Base-by-base conservation (phyloP, 2,113 vertebrate species). In the Labeo rohita region DNA sequence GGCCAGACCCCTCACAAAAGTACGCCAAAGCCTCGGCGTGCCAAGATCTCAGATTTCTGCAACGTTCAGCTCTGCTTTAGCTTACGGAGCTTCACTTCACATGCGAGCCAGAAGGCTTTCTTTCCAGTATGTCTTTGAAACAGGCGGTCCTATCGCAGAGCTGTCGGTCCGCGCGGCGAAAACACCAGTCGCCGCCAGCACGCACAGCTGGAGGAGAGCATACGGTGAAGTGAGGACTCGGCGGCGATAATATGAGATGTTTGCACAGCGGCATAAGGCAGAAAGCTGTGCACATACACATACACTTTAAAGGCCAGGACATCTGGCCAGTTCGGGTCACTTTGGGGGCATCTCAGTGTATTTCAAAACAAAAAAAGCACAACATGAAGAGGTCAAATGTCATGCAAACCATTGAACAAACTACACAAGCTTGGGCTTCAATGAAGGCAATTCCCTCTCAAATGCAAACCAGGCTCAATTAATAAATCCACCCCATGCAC, bases 191-290 rank as follows among this genome's bases (percentile, higher is more conserved):
- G 6, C 68, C 21, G 50, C 50, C 65, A 18, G 66, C 65, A 49
- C 82, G 43, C 73, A 85, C 88, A 90, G 90, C 70, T 91, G 90
- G 89, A 90, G 84, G 86, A 66, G 72, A 81, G 47, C 78, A 88
- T 80, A 85, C 65, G 73, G 78, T 36, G 10, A 52, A 82, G 21
- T 21, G 23, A 52, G 49, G 80, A 82, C 63, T 70, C 16, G 2
- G 13, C 47, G 54, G 86, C 12, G 45, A 86, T 77, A 90, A 90
- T 90, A 89, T 79, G 84, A 72, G 50, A 72, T 61, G 39, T 80
- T 80, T 84, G 89, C 80, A 87, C 68, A 54, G 72, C 66, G 85
- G 73, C 63, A 52, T 52, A 88, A 49, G 63, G 77, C 86, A 49
- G 39, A 72, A 66, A 39, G 80, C 80, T 76, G 80, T 56, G 61